Evolutionary conservation across 2,888 invertebrate genomes (phyloP).

Genomic region (Acanthosoma haemorrhoidale): DNA sequence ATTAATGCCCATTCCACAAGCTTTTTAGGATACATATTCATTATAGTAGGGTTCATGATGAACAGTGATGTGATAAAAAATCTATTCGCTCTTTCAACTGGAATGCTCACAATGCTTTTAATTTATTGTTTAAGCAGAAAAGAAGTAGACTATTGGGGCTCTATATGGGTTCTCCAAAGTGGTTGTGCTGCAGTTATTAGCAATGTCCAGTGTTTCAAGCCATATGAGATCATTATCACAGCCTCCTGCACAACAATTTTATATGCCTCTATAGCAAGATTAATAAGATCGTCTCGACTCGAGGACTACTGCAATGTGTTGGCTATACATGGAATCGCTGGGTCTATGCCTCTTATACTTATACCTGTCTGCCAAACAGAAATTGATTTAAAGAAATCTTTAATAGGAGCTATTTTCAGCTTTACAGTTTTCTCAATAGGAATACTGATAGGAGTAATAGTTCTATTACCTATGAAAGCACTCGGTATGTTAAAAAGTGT

Average conservation of each 20-base stretch:
- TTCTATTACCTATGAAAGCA: not conserved
- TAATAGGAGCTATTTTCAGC: slow-evolving; percentile 3
- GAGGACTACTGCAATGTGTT: slow-evolving; percentile 26
- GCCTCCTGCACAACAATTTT: not conserved
- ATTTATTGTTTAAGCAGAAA: not conserved
- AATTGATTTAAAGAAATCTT: not conserved
- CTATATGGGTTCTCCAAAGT: slow-evolving; percentile 25
- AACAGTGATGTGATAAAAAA: not conserved
- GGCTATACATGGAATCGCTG: slow-evolving; percentile 7
- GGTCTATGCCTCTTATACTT: not conserved
- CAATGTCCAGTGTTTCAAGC: not conserved
- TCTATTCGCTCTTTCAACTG: not conserved
- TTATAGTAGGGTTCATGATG: not conserved
- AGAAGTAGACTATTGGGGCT: slow-evolving; percentile 18
- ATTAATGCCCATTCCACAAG: slow-evolving; percentile 22
- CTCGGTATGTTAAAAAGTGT: slow-evolving; percentile 9
- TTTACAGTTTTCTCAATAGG: not conserved
- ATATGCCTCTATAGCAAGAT: not conserved
- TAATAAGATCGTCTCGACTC: not conserved
- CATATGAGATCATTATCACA: not conserved
- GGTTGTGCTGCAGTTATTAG: not conserved
- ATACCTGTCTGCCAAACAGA: not conserved
- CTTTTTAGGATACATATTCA: slow-evolving; percentile 16
- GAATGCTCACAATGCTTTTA: not conserved
- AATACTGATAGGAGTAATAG: not conserved